A percentile compares a stretch with the other conserved stretches of the same genome.
phyloP scores from a whole-genome alignment of 2,797 vertebrate species.

The Lagorchestes hirsutus region DNA sequence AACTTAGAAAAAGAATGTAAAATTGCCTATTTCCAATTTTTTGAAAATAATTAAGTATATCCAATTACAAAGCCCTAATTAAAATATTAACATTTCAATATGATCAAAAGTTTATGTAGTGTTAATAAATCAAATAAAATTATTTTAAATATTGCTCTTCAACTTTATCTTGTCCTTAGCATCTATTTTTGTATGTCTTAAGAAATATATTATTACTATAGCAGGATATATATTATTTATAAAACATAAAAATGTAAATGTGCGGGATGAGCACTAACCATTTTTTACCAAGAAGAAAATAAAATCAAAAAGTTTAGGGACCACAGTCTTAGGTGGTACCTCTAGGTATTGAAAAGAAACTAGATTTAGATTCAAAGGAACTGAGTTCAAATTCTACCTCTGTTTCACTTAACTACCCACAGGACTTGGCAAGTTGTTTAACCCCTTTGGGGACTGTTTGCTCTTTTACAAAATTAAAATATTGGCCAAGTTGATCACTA shows the following conservation, averaged over 20 bases:
- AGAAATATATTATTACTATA: no score
- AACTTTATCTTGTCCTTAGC: not conserved
- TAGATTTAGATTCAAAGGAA: not conserved
- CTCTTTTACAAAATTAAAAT: not conserved
- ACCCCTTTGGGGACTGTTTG: not conserved
- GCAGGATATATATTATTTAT: no score
- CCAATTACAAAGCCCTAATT: not conserved
- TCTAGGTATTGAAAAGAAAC: not conserved
- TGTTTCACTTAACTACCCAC: not conserved
- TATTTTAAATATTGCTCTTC: not conserved
- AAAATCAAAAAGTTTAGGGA: no score
- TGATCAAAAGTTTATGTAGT: not conserved
- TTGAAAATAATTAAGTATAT: not conserved
- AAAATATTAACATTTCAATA: not conserved
- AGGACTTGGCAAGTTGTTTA: not conserved
- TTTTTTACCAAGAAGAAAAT: no score
- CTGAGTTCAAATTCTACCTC: not conserved
- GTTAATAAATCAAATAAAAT: not conserved
- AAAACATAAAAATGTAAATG: no score
- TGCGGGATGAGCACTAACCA: no score
- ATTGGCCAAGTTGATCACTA: not conserved
- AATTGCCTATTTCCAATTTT: not conserved
- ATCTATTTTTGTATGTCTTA: not conserved
- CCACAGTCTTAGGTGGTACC: not conserved
- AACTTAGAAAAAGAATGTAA: not conserved